Evolutionary conservation across 2,888 invertebrate species (phyloP).

Genomic region (Eretmocerus hayati): DNA sequence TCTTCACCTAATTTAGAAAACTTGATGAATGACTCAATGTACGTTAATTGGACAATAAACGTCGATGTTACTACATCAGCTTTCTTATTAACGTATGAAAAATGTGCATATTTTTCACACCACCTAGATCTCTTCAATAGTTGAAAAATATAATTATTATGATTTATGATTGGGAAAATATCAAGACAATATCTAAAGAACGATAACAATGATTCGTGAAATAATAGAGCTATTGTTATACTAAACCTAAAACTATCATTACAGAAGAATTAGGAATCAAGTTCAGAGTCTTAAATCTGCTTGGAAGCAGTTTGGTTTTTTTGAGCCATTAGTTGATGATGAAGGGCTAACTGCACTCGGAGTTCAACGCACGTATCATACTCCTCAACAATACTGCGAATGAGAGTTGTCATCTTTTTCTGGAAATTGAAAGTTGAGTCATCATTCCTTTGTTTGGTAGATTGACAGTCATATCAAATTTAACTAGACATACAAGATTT

Average conservation of each 20-base stretch:
- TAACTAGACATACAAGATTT: too few species aligned
- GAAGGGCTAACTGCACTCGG: conserved; percentile 62
- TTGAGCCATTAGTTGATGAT: conserved; percentile 39
- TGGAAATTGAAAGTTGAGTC: too few species aligned
- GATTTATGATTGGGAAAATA: conserved; percentile 8
- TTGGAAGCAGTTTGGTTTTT: conserved; percentile 11
- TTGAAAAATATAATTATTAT: conserved; percentile 6
- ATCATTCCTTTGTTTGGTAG: too few species aligned
- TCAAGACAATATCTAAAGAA: conserved; percentile 8
- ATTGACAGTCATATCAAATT: too few species aligned
- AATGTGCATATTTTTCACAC: conserved; percentile 7
- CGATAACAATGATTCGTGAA: conserved; percentile 9
- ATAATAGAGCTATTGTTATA: too few species aligned
- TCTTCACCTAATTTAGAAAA: conserved; percentile 8
- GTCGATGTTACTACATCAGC: conserved; percentile 8
- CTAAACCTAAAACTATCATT: background rate
- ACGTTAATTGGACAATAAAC: conserved; percentile 17
- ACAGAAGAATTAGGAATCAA: background rate
- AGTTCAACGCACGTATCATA: conserved; percentile 64
- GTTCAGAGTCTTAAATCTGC: conserved; percentile 7
- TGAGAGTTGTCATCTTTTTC: conserved; percentile 59
- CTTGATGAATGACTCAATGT: conserved; percentile 8
- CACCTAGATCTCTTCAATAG: conserved; percentile 9
- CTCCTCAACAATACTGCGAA: conserved; percentile 66
- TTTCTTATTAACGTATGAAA: conserved; percentile 8